Percentiles rank a stretch among this genome's conserved stretches.
Evolutionary conservation across 2,113 vertebrate genomes (phyloP).

Genomic region (Tupaia chinensis): DNA sequence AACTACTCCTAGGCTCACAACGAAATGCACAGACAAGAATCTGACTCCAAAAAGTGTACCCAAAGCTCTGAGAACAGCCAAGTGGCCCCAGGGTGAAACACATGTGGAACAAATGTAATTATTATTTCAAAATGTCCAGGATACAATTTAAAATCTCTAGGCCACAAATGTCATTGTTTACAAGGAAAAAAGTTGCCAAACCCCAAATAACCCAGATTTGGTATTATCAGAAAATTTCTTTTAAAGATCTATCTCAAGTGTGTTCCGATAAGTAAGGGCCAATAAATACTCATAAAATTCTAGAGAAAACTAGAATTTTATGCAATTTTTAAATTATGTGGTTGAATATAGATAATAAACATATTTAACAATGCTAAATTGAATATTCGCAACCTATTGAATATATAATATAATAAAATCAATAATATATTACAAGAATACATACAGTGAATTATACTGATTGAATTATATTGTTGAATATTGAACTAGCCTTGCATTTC

Average conservation of each 20-base stretch:
- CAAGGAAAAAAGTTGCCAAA: neutral
- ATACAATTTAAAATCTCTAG: neutral
- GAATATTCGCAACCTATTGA: neutral
- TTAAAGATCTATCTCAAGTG: neutral
- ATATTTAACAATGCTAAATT: neutral
- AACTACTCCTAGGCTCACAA: neutral
- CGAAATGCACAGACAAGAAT: neutral
- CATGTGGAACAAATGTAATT: neutral
- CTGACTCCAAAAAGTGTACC: neutral
- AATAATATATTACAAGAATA: neutral
- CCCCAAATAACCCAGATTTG: neutral
- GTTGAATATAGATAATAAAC: neutral
- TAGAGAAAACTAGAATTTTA: neutral
- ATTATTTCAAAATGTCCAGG: neutral
- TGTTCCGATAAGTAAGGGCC: neutral
- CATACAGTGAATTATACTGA: neutral
- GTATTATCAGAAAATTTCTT: neutral
- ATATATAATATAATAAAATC: neutral
- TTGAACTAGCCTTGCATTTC: neutral
- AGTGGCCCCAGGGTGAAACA: neutral
- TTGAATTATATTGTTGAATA: neutral
- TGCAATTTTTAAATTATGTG: neutral
- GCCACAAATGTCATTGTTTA: neutral
- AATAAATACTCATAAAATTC: neutral
- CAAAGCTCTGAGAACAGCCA: neutral